These are phyloP conservation scores for Gymnoscopelus microlampas DNA, from an alignment of 2,797 vertebrate genomes.

Conservation along the genomic window DNA sequence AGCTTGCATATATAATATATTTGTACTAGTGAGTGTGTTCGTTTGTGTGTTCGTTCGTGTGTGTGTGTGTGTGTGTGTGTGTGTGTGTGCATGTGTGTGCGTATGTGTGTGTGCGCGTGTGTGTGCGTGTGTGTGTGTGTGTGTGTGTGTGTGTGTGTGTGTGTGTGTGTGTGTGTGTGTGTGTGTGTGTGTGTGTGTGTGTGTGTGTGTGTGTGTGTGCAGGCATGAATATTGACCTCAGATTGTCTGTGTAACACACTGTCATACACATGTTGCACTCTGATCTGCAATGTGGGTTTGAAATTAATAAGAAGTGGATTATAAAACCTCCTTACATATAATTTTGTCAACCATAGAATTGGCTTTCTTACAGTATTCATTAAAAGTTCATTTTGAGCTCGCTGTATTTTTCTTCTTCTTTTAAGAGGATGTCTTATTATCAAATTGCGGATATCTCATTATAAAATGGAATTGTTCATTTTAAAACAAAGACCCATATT, in stretches of 20 bases:
- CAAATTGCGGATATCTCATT: no score
- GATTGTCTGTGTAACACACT: neutral
- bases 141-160: conserved; percentile 6
- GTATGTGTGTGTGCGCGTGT: neutral
- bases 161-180: conserved; percentile 4
- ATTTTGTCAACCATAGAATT: conserved; percentile 24
- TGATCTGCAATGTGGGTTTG: no score
- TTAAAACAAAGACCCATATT: conserved; percentile 31
- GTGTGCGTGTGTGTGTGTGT: neutral
- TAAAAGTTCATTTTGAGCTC: conserved; percentile 14
- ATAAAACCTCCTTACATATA: neutral
- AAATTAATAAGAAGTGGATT: no score
- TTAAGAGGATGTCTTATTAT: no score
- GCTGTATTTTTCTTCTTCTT: neutral
- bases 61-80: conserved; percentile 13
- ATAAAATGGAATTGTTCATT: conserved; percentile 32
- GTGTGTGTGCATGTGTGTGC: conserved; percentile 3
- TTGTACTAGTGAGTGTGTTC: neutral
- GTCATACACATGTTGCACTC: no score
- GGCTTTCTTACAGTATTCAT: neutral
- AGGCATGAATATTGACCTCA: neutral
- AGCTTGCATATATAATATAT: neutral
- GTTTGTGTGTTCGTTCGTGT: conserved; percentile 20
- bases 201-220: conserved; percentile 5
- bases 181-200: conserved; percentile 11